Percentiles rank a stretch among this genome's conserved stretches.
These are phyloP conservation scores for Danio rerio DNA, from an alignment of 2,113 vertebrate species.

Conservation along the genomic window DNA sequence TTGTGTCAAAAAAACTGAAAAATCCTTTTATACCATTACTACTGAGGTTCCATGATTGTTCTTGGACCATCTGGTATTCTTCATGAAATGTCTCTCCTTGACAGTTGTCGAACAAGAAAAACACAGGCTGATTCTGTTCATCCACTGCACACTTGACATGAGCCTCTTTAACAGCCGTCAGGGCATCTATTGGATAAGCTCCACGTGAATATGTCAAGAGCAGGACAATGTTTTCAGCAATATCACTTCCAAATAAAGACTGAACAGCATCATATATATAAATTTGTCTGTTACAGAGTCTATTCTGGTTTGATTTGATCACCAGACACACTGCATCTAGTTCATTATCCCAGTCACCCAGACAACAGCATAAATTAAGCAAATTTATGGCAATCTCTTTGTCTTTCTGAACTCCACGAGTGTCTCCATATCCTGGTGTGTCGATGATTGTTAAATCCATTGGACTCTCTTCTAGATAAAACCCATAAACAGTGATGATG, in stretches of 20 bases:
- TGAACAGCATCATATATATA: constrained; percentile 2
- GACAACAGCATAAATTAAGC: fast-evolving
- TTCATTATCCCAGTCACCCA: fast-evolving
- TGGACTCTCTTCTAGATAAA: not conserved
- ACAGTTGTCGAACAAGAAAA: not conserved
- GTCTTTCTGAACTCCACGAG: fast-evolving
- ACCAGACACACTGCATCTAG: not conserved
- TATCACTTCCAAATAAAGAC: constrained; percentile 10
- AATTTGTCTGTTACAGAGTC: not conserved
- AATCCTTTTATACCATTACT: not conserved
- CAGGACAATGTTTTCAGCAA: not conserved
- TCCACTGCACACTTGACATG: not conserved
- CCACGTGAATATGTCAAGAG: not conserved
- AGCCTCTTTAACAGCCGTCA: not conserved
- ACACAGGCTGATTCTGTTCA: not conserved
- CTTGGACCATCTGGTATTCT: not conserved
- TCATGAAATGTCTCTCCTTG: not conserved
- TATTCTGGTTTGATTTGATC: fast-evolving
- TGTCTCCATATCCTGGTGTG: constrained; percentile 10
- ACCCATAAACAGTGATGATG: not conserved
- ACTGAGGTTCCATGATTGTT: not conserved
- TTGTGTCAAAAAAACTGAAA: not conserved
- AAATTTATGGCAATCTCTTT: not conserved
- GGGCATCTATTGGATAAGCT: fast-evolving
- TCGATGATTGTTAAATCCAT: not conserved